Evolutionary conservation across 2,797 vertebrate genomes (phyloP).

Genomic region (Pygocentrus nattereri): DNA sequence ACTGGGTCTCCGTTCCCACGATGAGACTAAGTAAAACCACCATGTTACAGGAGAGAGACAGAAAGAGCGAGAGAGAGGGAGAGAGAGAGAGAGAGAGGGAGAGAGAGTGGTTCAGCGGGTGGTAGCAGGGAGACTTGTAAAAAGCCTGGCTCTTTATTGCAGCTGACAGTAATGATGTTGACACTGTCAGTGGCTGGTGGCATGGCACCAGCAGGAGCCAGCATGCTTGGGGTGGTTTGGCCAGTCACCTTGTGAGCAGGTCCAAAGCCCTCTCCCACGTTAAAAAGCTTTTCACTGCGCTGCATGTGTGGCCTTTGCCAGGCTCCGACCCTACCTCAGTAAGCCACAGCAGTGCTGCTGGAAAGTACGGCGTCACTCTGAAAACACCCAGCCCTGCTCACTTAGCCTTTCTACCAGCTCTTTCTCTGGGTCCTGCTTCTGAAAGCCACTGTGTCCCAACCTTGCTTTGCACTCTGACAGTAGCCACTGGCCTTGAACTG

Average conservation of each 20-base stretch:
- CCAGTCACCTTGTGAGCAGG: constrained; percentile 66
- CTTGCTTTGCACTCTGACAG: constrained; percentile 35
- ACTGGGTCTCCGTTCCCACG: constrained; percentile 65
- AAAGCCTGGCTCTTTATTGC: constrained; percentile 63
- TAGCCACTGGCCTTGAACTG: neutral
- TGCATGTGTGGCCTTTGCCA: constrained; percentile 77
- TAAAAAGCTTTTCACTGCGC: constrained; percentile 75
- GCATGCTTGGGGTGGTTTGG: constrained; percentile 78
- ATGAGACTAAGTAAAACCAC: constrained; percentile 47
- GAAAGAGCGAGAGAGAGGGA: constrained; percentile 40
- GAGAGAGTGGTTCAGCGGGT: constrained; percentile 39
- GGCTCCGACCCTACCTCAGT: constrained; percentile 57
- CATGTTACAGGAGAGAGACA: constrained; percentile 39
- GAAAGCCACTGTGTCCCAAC: constrained; percentile 34
- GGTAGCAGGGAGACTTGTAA: constrained; percentile 50
- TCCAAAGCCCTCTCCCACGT: constrained; percentile 77
- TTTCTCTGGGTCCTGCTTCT: constrained; percentile 28
- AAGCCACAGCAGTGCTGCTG: constrained; percentile 70
- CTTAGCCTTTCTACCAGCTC: constrained; percentile 36
- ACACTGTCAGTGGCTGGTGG: constrained; percentile 63
- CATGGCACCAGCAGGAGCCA: constrained; percentile 59
- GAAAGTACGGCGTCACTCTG: constrained; percentile 71
- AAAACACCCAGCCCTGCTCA: constrained; percentile 67
- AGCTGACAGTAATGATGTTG: constrained; percentile 76
- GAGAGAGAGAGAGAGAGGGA: neutral